These are phyloP conservation scores for Chauna torquata DNA, from an alignment of 2,113 vertebrate species.

Conservation along the genomic window DNA sequence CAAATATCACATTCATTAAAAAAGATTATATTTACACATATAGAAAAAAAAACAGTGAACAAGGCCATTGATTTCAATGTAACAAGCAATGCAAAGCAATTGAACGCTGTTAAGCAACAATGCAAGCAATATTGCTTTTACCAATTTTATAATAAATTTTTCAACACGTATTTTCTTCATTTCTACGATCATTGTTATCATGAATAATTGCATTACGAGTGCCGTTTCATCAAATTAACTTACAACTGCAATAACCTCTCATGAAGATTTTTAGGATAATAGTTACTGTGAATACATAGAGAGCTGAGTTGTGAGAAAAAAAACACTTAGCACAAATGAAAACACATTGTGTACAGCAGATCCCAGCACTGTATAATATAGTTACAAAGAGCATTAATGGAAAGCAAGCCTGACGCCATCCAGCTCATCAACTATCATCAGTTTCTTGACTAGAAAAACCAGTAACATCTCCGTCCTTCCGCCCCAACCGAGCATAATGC, in stretches of 20 bases:
- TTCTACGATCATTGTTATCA: background rate
- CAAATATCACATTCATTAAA: slow-evolving; percentile 32
- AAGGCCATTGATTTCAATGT: background rate
- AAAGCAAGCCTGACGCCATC: background rate
- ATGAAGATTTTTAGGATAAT: slow-evolving; percentile 24
- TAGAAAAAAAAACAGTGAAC: background rate
- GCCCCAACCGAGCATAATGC: background rate
- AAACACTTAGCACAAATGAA: background rate
- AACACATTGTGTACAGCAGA: background rate
- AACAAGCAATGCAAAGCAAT: background rate
- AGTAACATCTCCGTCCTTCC: background rate
- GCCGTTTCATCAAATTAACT: slow-evolving; percentile 27
- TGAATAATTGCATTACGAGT: slow-evolving; percentile 47
- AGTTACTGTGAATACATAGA: background rate
- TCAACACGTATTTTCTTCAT: slow-evolving; percentile 14
- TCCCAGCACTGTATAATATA: background rate
- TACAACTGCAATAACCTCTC: slow-evolving; percentile 16
- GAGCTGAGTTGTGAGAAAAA: background rate
- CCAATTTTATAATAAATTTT: background rate
- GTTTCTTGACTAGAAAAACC: background rate
- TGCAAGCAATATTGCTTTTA: background rate
- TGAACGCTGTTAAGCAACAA: slow-evolving; percentile 19
- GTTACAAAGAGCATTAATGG: background rate
- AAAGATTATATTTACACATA: slow-evolving; percentile 45
- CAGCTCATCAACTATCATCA: background rate